Percentiles rank a stretch among this genome's conserved stretches.
phyloP scores from a whole-genome alignment of 2,113 vertebrate genomes.

The Orycteropus afer region DNA sequence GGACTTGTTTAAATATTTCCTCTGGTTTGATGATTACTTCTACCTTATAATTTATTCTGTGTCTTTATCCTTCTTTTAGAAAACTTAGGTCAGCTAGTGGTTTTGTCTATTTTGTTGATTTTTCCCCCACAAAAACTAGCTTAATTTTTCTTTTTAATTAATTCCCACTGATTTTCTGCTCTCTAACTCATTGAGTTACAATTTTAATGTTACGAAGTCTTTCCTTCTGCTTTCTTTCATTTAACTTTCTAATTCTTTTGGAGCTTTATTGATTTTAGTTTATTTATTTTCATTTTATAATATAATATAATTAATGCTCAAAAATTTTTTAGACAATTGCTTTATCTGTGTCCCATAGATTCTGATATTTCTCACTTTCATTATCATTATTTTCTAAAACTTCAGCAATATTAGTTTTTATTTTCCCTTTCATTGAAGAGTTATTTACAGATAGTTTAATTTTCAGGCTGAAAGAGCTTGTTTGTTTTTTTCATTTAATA shows the following conservation, averaged over 20 bases:
- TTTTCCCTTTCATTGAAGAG: background rate
- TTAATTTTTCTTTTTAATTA: background rate
- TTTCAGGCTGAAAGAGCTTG: background rate
- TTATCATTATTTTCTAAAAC: background rate
- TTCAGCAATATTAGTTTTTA: background rate
- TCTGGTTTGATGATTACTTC: background rate
- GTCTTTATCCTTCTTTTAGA: background rate
- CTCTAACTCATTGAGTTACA: background rate
- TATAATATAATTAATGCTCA: background rate
- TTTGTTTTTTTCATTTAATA: background rate
- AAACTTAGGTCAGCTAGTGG: background rate
- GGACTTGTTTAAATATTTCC: background rate
- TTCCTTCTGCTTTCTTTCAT: background rate
- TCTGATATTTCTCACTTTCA: background rate
- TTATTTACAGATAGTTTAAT: background rate
- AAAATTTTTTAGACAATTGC: background rate
- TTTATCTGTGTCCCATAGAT: background rate
- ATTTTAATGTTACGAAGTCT: background rate
- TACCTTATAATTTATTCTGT: constrained; percentile 43
- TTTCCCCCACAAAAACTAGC: background rate
- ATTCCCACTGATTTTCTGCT: background rate
- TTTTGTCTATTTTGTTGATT: constrained; percentile 35
- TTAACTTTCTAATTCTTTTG: constrained; percentile 7
- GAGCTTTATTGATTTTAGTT: background rate
- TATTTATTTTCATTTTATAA: background rate